Percentiles rank a stretch among this genome's conserved stretches.
Evolutionary conservation across 2,113 vertebrate species (phyloP).

Genomic region (Tricholaema leucomelas): DNA sequence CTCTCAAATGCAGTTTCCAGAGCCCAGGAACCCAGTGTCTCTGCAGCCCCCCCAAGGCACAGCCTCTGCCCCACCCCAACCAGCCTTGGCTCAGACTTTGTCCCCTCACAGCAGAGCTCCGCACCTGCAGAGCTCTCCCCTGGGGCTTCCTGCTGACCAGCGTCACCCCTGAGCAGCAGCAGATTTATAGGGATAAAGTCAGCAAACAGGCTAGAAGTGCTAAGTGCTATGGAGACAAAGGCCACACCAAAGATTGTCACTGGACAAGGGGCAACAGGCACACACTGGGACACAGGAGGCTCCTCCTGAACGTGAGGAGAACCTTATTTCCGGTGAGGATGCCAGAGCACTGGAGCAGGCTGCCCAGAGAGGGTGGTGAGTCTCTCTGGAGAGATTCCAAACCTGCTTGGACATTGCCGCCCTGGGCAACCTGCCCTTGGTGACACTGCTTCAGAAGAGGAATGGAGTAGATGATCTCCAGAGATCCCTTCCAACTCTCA

Average conservation of each 20-base stretch:
- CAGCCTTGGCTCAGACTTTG: background rate
- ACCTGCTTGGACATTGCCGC: background rate
- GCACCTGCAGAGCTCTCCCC: constrained; percentile 28
- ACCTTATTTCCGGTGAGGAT: background rate
- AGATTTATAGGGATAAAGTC: constrained; percentile 30
- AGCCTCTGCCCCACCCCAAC: background rate
- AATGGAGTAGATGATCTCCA: background rate
- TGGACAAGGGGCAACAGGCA: background rate
- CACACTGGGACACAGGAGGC: background rate
- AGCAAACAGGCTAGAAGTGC: background rate
- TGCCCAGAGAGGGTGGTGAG: background rate
- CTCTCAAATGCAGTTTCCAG: constrained; percentile 67
- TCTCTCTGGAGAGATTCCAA: background rate
- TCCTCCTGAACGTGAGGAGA: background rate
- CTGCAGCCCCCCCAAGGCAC: background rate
- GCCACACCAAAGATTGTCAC: background rate
- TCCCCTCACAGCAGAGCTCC: background rate
- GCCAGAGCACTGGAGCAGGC: background rate
- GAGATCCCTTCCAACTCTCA: background rate
- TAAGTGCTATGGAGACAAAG: accelerated
- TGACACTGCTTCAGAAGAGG: background rate
- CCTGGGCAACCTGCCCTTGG: background rate
- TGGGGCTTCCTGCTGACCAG: background rate
- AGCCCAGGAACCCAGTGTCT: background rate
- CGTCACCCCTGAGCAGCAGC: background rate